Base-by-base conservation (phyloP, 2,888 invertebrate genomes). In the Caenorhabditis sp. region DNA sequence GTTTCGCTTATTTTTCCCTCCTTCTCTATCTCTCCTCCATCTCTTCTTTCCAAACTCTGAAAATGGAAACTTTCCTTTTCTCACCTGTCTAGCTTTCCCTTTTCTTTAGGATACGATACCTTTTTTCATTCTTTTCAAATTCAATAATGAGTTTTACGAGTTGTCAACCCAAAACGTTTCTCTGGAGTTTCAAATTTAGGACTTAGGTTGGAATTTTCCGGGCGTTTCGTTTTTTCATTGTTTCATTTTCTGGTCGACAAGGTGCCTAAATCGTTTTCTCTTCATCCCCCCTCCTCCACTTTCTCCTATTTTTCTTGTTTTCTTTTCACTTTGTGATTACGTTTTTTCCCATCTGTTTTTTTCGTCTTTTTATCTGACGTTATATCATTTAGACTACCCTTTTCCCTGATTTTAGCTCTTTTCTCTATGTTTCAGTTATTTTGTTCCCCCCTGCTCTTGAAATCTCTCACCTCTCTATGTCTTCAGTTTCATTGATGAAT, bases 401-500 rank as follows among this genome's bases (percentile, higher is more conserved):
- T 51, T 22, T 59, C 56, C 26, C 58, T 5, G 19, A 41, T 77
- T 38, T 44, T 74, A 61, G 61, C 58, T 59, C 51, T 66, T 22
- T 22, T 51, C 49, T 22, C 47, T 76, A 1, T 2, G 10, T 54
- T 74, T 82, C 79, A 64, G 64, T 77, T 74, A 56, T 74, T 79
- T 72, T 75, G 22, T 58, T n/a, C 41, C 28, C 68, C 28, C 35
- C 59, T 35, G 66, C 68, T 59, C 68, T 70, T 66, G 54, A 61
- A 51, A 54, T 61, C 56, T 75, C 75, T 54, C 63, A 54, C 76
- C 72, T 76, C 54, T 61, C 44, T 79, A 58, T 64, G 66, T 72
- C 49, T 80, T 80, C 73, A 80, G 73, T 80, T 79, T 79, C 79
- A 79, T 70, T 79, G 47, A 79, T 79, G 70, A 79, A 79, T 79